A percentile compares a stretch with the other conserved stretches of the same genome.
Evolutionary conservation across 37 sponge, comb jelly and placozoan genomes (phyloP).

Genomic region (Agelas oroides): DNA sequence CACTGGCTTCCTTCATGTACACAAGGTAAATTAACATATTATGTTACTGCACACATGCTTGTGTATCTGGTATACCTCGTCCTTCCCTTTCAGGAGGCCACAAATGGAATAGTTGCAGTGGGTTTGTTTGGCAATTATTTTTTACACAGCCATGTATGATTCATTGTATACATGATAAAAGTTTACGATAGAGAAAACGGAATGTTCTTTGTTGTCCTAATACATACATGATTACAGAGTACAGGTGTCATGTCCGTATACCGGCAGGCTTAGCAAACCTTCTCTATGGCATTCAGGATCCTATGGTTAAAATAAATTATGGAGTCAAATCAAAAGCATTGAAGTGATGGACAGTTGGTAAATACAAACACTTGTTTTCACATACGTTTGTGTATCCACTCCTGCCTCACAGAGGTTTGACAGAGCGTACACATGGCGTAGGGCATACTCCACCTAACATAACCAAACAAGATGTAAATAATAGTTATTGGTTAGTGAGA

Average conservation of each 20-base stretch:
- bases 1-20: constrained; percentile 2
- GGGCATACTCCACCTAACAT: constrained; percentile 53
- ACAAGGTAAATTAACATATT: constrained; percentile 1
- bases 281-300: constrained; percentile 26
- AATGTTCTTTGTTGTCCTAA: no score
- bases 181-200: no score
- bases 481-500: no score
- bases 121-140: neutral
- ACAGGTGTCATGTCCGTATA: no score
- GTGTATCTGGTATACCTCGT: neutral
- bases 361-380: neutral
- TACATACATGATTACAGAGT: no score
- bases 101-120: neutral
- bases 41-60: no score
- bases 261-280: constrained; percentile 16
- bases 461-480: no score
- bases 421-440: constrained; percentile 49
- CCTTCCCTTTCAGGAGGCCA: constrained; percentile 20
- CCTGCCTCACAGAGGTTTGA: constrained; percentile 67
- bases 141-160: no score
- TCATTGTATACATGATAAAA: no score
- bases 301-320: constrained; percentile 5
- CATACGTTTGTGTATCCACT: neutral
- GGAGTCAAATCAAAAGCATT: no score
- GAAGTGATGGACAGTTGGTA: no score